phyloP scores from a whole-genome alignment of 2,888 invertebrate species.

The Polylopha cassiicola region DNA sequence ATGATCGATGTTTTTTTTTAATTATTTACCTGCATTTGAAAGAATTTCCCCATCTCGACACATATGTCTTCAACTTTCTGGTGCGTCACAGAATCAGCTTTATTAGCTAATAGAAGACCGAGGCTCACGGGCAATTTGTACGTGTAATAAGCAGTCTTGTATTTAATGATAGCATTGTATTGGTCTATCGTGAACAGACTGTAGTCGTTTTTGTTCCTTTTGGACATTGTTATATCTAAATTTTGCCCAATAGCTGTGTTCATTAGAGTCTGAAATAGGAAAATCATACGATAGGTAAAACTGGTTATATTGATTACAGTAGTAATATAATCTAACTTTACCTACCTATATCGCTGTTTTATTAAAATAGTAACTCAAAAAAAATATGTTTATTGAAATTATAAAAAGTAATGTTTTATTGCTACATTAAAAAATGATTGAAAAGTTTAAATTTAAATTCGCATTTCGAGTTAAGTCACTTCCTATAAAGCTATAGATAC shows the following conservation, averaged over 20 bases:
- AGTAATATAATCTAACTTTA: too few relatives aligned
- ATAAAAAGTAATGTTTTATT: too few relatives aligned
- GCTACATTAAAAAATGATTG: too few relatives aligned
- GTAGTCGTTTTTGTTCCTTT: constrained; percentile 49
- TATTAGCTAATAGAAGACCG: constrained; percentile 88
- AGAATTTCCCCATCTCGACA: constrained; percentile 92
- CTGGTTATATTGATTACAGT: too few relatives aligned
- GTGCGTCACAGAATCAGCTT: constrained; percentile 81
- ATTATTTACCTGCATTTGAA: constrained; percentile 88
- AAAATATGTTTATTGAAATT: too few relatives aligned
- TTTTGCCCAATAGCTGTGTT: constrained; percentile 88
- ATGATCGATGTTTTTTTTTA: not conserved
- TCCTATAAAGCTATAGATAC: too few relatives aligned
- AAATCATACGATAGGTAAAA: too few relatives aligned
- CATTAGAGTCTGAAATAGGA: constrained; percentile 50
- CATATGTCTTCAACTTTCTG: constrained; percentile 86
- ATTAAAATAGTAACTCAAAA: too few relatives aligned
- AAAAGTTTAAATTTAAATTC: too few relatives aligned
- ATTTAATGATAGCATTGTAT: constrained; percentile 89
- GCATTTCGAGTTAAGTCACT: too few relatives aligned
- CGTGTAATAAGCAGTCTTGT: constrained; percentile 93
- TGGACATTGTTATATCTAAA: constrained; percentile 83
- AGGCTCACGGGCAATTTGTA: constrained; percentile 91
- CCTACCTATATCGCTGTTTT: too few relatives aligned
- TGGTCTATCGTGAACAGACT: constrained; percentile 85